Conservation (phyloP, 2,888 invertebrate genomes). For the Drosophila hamatofila region DNA sequence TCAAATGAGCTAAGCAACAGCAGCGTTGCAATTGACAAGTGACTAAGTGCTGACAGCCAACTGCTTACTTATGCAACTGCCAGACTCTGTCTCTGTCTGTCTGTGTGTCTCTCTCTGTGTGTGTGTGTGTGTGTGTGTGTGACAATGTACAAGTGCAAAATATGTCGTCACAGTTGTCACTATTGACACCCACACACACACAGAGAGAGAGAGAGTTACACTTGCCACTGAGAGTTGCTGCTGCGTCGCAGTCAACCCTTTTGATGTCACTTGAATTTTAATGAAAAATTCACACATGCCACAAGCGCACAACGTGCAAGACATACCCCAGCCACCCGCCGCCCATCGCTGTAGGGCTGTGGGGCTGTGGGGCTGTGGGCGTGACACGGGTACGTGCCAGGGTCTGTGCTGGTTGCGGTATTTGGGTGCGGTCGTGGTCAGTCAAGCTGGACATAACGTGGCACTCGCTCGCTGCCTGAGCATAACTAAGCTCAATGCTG, state of each 20-base stretch:
- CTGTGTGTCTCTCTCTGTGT: neutral
- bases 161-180: conserved; percentile 83
- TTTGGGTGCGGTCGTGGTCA: conserved; percentile 74
- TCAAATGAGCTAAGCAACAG: conserved; percentile 46
- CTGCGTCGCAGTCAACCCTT: conserved; percentile 73
- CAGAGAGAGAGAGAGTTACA: conserved; percentile 17
- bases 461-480: conserved; percentile 22
- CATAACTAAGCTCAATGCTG: conserved; percentile 55
- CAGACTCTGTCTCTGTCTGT: neutral
- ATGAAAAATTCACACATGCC: conserved; percentile 82
- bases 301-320: conserved; percentile 75
- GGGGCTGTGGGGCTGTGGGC: too few species aligned
- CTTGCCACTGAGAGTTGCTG: conserved; percentile 38
- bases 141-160: conserved; percentile 76
- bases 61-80: conserved; percentile 69
- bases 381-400: conserved; percentile 59
- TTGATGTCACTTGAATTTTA: conserved; percentile 83
- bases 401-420: conserved; percentile 55
- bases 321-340: too few species aligned
- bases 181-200: conserved; percentile 68
- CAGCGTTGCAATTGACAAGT: conserved; percentile 59
- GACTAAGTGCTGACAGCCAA: conserved; percentile 65
- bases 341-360: too few species aligned
- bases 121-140: conserved; percentile 33
- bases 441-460: conserved; percentile 55